A percentile compares a stretch with the other conserved stretches of the same genome.
phyloP scores from a whole-genome alignment of 2,888 invertebrate species.

The Drosophila nigricruria region DNA sequence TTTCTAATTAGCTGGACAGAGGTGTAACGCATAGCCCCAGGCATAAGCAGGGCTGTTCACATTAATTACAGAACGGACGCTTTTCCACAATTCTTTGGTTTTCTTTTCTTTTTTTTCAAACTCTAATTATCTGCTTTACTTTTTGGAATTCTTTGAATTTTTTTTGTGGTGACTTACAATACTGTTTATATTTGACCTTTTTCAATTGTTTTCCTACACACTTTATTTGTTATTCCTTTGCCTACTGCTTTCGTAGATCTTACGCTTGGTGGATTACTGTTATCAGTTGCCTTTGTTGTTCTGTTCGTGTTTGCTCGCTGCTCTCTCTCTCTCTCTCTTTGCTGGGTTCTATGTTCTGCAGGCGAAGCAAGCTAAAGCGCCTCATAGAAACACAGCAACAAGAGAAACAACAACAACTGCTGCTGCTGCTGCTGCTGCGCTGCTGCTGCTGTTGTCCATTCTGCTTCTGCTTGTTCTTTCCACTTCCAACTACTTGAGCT shows the following conservation, averaged over 20 bases:
- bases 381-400: conserved; percentile 34
- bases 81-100: background rate
- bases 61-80: conserved; percentile 9
- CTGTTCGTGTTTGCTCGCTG: background rate
- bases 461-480: conserved; percentile 25
- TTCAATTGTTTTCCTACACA: conserved; percentile 1
- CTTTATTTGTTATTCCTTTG: background rate
- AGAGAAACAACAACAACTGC: conserved; percentile 11
- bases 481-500: conserved; percentile 18
- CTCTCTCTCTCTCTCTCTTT: conserved; percentile 2
- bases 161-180: conserved; percentile 9
- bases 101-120: background rate
- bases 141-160: background rate
- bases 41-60: conserved; percentile 5
- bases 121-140: background rate
- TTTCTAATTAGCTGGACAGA: conserved; percentile 25
- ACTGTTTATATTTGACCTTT: background rate
- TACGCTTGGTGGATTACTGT: conserved; percentile 47
- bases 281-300: conserved; percentile 35
- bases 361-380: conserved; percentile 42
- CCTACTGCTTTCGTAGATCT: conserved; percentile 17
- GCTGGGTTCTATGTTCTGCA: conserved; percentile 26
- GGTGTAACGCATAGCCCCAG: background rate
- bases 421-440: conserved; percentile 2
- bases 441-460: conserved; percentile 27